Conservation (phyloP, 2,888 invertebrate genomes). For the Idaea straminata region DNA sequence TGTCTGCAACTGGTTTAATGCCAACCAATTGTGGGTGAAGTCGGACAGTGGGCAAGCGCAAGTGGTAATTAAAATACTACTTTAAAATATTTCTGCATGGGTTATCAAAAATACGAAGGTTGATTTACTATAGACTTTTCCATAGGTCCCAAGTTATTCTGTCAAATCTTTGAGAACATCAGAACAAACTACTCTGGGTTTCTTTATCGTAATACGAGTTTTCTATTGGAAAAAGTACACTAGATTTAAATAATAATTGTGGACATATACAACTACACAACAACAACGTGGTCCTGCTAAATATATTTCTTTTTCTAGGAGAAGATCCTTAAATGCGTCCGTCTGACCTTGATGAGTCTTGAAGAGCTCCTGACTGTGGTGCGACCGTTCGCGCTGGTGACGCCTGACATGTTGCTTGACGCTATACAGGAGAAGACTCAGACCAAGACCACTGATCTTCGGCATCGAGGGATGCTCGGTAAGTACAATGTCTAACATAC, state of each 20-base stretch:
- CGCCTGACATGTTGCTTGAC: constrained; percentile 94
- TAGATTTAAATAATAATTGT: no score
- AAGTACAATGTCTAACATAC: constrained; percentile 43
- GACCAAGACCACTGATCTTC: constrained; percentile 87
- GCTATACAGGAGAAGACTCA: constrained; percentile 94
- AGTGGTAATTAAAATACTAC: constrained; percentile 44
- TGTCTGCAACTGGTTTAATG: constrained; percentile 91
- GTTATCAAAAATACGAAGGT: no score
- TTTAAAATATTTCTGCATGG: neutral
- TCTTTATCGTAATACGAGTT: no score
- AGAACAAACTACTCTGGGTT: no score
- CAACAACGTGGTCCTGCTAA: neutral
- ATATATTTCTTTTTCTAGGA: constrained; percentile 43
- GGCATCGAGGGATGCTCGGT: constrained; percentile 91
- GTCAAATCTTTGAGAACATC: no score
- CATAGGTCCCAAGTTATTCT: no score
- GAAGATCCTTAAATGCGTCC: constrained; percentile 82
- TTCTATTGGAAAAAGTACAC: no score
- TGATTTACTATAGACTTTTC: no score
- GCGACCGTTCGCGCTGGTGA: constrained; percentile 91
- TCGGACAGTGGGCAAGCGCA: constrained; percentile 81
- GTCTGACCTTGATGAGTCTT: constrained; percentile 93
- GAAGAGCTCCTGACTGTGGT: constrained; percentile 94
- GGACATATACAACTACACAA: no score
- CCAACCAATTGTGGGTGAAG: constrained; percentile 86